These are phyloP conservation scores for Ctenicera cuprea DNA, from an alignment of 2,888 invertebrate species.

Conservation along the genomic window DNA sequence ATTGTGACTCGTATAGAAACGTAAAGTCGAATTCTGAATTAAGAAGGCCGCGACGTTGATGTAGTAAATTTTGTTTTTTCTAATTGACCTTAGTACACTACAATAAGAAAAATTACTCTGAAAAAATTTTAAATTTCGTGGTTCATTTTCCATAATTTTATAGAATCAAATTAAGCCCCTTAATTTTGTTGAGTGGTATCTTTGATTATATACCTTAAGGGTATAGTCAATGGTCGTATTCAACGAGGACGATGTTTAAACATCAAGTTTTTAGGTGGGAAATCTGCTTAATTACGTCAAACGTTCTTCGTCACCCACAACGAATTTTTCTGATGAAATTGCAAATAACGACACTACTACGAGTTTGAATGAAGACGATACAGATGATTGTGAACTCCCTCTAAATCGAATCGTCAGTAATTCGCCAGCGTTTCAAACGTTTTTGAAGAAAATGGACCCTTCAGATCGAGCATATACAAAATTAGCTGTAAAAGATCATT, in stretches of 20 bases:
- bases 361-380: conserved; percentile 36
- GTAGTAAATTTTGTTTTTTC: no score
- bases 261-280: conserved; percentile 4
- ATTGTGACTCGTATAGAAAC: no score
- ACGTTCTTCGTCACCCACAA: background rate
- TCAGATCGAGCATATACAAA: conserved; percentile 17
- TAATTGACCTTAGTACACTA: no score
- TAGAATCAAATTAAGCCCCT: no score
- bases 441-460: conserved; percentile 58
- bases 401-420: conserved; percentile 63
- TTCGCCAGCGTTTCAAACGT: conserved; percentile 66
- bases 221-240: no score
- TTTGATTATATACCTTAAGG: no score
- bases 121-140: no score
- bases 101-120: no score
- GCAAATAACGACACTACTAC: conserved; percentile 28
- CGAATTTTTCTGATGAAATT: background rate
- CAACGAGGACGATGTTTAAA: background rate
- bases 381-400: conserved; percentile 53
- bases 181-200: no score
- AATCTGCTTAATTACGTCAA: conserved; percentile 1
- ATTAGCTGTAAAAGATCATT: conserved; percentile 1
- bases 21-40: no score
- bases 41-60: no score
- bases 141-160: no score